These are phyloP conservation scores for Cranoglanis bouderius DNA, from an alignment of 2,113 vertebrate genomes.

Conservation along the genomic window DNA sequence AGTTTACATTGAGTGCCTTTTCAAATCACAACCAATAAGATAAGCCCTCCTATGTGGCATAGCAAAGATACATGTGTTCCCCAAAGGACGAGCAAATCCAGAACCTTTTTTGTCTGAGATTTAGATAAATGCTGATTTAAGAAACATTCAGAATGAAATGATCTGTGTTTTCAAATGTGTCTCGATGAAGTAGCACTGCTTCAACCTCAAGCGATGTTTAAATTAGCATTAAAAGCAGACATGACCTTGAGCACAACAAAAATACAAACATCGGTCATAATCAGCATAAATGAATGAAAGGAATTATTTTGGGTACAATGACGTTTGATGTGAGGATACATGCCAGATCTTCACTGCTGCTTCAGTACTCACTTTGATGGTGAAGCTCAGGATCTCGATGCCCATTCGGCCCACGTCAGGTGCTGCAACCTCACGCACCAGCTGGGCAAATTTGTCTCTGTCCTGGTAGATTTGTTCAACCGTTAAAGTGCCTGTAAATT, in stretches of 20 bases:
- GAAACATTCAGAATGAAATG: neutral
- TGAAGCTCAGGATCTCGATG: conserved; percentile 96
- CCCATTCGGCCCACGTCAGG: conserved; percentile 95
- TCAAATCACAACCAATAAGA: neutral
- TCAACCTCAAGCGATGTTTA: neutral
- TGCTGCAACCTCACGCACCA: conserved; percentile 91
- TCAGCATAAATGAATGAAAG: neutral
- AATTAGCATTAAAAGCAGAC: neutral
- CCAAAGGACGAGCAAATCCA: neutral
- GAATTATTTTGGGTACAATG: neutral
- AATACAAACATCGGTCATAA: neutral
- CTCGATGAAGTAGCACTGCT: neutral
- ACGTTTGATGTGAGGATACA: neutral
- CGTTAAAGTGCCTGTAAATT: conserved; percentile 83
- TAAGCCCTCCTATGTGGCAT: neutral
- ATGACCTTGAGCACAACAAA: neutral
- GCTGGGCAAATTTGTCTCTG: conserved; percentile 92
- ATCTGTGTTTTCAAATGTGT: neutral
- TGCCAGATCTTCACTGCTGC: neutral
- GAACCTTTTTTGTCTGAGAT: neutral
- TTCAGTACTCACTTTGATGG: conserved; percentile 84
- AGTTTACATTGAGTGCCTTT: neutral
- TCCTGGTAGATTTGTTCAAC: conserved; percentile 98
- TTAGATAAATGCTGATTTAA: neutral
- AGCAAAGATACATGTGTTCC: neutral